These are phyloP conservation scores for Apteryx owenii DNA, from an alignment of 2,113 vertebrate species.

Conservation along the genomic window DNA sequence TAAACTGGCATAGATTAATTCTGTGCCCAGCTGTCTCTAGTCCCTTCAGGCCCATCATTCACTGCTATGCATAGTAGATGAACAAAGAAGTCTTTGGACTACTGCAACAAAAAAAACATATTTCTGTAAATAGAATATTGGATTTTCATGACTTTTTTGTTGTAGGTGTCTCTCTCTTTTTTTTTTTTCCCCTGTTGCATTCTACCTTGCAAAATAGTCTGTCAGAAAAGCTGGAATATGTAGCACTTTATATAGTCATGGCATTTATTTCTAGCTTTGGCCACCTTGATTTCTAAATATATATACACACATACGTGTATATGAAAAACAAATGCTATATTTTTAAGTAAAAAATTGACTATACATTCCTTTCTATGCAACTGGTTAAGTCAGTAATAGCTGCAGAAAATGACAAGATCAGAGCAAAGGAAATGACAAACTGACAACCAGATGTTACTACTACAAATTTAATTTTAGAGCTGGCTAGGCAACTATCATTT, in stretches of 20 bases:
- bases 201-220: neutral
- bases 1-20: neutral
- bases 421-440: neutral
- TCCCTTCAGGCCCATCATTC: neutral
- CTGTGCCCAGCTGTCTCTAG: neutral
- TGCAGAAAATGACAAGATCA: neutral
- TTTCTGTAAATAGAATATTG: neutral
- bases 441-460: neutral
- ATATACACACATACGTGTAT: accelerated
- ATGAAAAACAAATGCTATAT: neutral
- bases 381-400: neutral
- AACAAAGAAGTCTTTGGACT: neutral
- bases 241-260: neutral
- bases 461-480: constrained; percentile 11
- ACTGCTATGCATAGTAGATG: neutral
- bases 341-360: neutral
- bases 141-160: neutral
- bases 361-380: neutral
- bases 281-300: neutral
- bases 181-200: neutral
- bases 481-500: neutral
- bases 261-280: neutral
- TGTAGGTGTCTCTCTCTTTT: neutral
- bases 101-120: accelerated
- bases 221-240: neutral